Evolutionary conservation across 2,888 invertebrate genomes (phyloP).

Genomic region (Agriotes lineatus): DNA sequence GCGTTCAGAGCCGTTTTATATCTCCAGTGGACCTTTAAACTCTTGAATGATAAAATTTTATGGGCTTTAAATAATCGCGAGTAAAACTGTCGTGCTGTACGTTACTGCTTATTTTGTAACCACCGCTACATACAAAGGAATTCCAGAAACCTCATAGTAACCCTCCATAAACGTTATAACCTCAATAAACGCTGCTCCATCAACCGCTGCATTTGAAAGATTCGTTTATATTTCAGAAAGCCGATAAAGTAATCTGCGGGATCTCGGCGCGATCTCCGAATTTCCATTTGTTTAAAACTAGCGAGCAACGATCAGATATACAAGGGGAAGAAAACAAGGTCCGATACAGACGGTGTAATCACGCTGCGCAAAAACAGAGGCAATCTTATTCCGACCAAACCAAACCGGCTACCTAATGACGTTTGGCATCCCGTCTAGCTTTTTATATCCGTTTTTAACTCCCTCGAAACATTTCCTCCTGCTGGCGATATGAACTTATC

Average conservation of each 20-base stretch:
- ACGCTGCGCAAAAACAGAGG: conserved; percentile 14
- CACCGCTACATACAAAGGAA: too few species aligned
- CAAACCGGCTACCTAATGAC: conserved; percentile 27
- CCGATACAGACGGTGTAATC: conserved; percentile 22
- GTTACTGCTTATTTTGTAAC: background rate
- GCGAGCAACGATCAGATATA: background rate
- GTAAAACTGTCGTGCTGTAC: conserved; percentile 8
- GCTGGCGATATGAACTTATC: conserved; percentile 25
- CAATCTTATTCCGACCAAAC: conserved; percentile 28
- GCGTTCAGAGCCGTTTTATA: conserved; percentile 12
- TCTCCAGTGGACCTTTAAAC: conserved; percentile 11
- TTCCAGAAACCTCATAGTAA: too few species aligned
- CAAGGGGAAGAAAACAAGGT: conserved; percentile 8
- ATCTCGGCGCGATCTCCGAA: background rate
- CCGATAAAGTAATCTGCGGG: background rate
- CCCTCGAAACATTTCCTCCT: conserved; percentile 14
- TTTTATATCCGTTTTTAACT: conserved; percentile 21
- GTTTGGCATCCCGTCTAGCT: conserved; percentile 25
- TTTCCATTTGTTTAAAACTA: background rate
- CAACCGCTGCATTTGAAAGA: background rate
- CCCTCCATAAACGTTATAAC: too few species aligned
- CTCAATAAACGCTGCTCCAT: background rate
- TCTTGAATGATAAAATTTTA: conserved; percentile 25
- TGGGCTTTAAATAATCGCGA: conserved; percentile 6
- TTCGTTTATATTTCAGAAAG: background rate